phyloP scores from a whole-genome alignment of 2,797 vertebrate genomes.

The Anomalospiza imberbis region DNA sequence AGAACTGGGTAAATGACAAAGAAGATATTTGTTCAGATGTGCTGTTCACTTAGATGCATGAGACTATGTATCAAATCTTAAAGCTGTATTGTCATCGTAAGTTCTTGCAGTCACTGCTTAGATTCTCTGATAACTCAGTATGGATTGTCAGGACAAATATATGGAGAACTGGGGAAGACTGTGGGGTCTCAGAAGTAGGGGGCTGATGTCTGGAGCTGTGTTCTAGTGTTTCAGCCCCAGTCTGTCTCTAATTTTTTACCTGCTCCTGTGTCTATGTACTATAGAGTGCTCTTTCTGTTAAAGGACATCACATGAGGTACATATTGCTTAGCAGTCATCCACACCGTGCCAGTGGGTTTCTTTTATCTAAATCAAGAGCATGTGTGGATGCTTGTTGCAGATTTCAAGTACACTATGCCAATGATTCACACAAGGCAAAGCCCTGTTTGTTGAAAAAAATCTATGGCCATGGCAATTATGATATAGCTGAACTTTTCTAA shows the following conservation, averaged over 20 bases:
- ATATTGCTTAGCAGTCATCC: conserved; percentile 39
- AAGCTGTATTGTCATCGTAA: accelerated
- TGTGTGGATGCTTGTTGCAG: conserved; percentile 18
- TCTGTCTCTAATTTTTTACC: conserved; percentile 47
- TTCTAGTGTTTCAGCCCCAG: neutral
- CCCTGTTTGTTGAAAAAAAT: conserved; percentile 29
- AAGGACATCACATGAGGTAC: conserved; percentile 20
- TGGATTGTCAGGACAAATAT: neutral
- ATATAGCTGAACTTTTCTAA: conserved; percentile 31
- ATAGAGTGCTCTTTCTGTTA: neutral
- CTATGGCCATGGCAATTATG: conserved; percentile 43
- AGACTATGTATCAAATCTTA: neutral
- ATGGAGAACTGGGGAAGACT: neutral
- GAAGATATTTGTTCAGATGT: neutral
- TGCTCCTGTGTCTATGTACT: neutral
- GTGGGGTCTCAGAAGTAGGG: neutral
- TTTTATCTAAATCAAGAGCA: conserved; percentile 62
- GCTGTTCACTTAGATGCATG: neutral
- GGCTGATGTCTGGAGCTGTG: conserved; percentile 11
- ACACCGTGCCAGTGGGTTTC: conserved; percentile 34
- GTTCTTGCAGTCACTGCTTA: neutral
- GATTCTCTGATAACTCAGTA: neutral
- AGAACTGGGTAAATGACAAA: neutral
- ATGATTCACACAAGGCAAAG: conserved; percentile 42
- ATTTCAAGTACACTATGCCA: conserved; percentile 19